Evolutionary conservation across 2,113 vertebrate genomes (phyloP).

Genomic region (Aphyosemion australe): DNA sequence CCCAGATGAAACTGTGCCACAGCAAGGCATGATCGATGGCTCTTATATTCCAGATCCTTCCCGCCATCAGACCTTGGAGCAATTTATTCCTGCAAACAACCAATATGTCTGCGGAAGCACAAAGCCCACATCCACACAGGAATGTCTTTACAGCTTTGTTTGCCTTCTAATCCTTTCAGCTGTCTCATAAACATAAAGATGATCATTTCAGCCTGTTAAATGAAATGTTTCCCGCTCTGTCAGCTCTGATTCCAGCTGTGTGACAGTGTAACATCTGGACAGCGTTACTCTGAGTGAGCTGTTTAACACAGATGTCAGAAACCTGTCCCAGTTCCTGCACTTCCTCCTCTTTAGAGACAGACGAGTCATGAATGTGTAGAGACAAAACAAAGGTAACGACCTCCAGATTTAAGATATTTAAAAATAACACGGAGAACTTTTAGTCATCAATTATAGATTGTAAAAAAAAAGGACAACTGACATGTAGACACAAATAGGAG

Average conservation of each 20-base stretch:
- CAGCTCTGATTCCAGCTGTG: conserved; percentile 46
- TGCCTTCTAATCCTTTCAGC: conserved; percentile 33
- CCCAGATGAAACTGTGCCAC: conserved; percentile 66
- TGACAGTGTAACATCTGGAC: conserved; percentile 66
- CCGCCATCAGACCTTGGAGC: conserved; percentile 58
- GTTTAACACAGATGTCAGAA: conserved; percentile 71
- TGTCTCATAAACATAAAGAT: conserved; percentile 25
- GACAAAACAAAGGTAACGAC: conserved; percentile 14
- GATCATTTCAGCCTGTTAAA: conserved; percentile 36
- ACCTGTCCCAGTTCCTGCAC: conserved; percentile 40
- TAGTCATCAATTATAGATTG: not conserved
- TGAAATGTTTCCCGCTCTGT: conserved; percentile 17
- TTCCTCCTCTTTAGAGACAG: conserved; percentile 20
- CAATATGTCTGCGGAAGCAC: conserved; percentile 27
- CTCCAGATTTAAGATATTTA: conserved; percentile 12
- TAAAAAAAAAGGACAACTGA: not conserved
- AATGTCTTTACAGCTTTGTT: conserved; percentile 14
- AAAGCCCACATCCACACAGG: conserved; percentile 13
- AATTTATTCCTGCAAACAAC: conserved; percentile 64
- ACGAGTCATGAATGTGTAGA: conserved; percentile 44
- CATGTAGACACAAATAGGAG: no score
- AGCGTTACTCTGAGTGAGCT: conserved; percentile 50
- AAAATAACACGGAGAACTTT: conserved; percentile 3
- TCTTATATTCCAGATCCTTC: conserved; percentile 66
- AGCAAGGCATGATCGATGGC: conserved; percentile 74